A percentile compares a stretch with the other conserved stretches of the same genome.
Conservation (phyloP, 2,888 invertebrate species). For the Pelosia muscerda region DNA sequence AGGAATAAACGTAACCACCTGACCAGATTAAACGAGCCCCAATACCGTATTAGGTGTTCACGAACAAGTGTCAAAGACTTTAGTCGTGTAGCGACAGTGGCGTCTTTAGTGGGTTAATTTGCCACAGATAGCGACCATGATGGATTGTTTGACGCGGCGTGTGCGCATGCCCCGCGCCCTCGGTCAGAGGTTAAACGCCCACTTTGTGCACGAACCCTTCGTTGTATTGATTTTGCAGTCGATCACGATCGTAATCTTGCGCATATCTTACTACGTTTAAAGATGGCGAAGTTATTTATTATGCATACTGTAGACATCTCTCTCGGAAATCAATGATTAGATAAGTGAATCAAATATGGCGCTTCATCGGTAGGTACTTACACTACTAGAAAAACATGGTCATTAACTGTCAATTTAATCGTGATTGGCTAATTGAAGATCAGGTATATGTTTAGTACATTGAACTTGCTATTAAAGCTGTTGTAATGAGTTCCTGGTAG, state of each 20-base stretch:
- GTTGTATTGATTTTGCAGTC: conserved; percentile 81
- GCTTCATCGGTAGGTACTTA: too few species aligned
- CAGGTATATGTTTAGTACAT: not conserved
- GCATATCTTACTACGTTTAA: conserved; percentile 65
- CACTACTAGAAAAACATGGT: not conserved
- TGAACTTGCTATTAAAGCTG: not conserved
- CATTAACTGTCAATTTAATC: not conserved
- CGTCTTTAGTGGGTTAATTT: conserved; percentile 80
- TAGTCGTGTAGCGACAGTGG: conserved; percentile 67
- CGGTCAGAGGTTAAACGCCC: conserved; percentile 83
- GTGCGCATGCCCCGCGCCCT: conserved; percentile 73
- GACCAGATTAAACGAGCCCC: conserved; percentile 47
- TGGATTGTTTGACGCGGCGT: conserved; percentile 79
- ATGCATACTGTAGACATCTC: conserved; percentile 41
- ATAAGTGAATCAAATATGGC: too few species aligned
- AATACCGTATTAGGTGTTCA: conserved; percentile 34
- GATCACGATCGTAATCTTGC: conserved; percentile 73
- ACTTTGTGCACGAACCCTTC: conserved; percentile 82
- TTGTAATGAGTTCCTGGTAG: not conserved
- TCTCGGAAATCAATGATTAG: conserved; percentile 41
- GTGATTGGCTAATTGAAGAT: not conserved
- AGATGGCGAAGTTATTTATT: conserved; percentile 45
- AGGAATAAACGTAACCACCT: conserved; percentile 58
- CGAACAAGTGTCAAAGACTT: conserved; percentile 45
- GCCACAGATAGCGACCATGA: conserved; percentile 78